phyloP scores from a whole-genome alignment of 2,888 invertebrate species.

The Lochmaea crataegi region DNA sequence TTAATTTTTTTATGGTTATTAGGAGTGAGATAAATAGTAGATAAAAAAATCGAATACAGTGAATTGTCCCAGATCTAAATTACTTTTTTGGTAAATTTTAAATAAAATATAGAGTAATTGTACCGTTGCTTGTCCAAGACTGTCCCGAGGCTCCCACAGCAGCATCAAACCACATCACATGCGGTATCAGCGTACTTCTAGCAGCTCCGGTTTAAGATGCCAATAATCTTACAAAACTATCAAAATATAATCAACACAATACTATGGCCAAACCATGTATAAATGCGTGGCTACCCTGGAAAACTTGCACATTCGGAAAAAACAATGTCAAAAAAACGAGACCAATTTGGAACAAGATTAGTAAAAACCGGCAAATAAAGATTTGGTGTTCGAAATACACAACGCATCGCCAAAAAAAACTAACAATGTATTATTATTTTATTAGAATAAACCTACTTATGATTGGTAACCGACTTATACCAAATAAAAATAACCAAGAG shows the following conservation, averaged over 20 bases:
- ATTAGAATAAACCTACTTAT: too few relatives aligned
- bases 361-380: conserved; percentile 47
- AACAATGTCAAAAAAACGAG: conserved; percentile 34
- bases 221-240: conserved; percentile 66
- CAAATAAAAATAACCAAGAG: too few relatives aligned
- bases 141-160: conserved; percentile 63
- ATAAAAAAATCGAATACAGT: neutral
- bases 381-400: conserved; percentile 30
- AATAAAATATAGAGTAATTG: conserved; percentile 59
- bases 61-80: conserved; percentile 7
- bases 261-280: conserved; percentile 64
- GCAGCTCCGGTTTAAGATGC: conserved; percentile 63
- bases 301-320: conserved; percentile 31
- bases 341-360: conserved; percentile 47
- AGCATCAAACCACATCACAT: conserved; percentile 61
- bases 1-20: neutral
- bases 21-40: neutral
- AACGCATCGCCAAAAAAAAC: conserved; percentile 15
- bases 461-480: too few relatives aligned
- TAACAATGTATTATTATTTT: neutral
- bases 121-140: conserved; percentile 64
- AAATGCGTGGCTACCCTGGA: conserved; percentile 57
- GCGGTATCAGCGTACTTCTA: conserved; percentile 64
- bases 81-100: conserved; percentile 44
- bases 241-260: conserved; percentile 66